A percentile compares a stretch with the other conserved stretches of the same genome.
Conservation (phyloP, 1,140 invertebrate genomes). For the Hermetia illucens region DNA sequence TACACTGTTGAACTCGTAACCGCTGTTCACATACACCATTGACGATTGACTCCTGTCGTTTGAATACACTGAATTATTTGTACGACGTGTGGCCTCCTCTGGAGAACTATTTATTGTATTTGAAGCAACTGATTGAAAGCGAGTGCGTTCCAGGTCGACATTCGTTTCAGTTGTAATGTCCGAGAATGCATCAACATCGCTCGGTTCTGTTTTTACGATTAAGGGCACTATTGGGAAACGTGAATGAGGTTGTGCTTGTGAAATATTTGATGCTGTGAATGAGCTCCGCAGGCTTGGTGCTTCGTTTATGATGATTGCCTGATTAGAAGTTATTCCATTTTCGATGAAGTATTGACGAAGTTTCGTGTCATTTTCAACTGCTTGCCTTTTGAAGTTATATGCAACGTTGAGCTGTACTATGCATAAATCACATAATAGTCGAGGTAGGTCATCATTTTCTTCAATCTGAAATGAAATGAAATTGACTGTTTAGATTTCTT, state of each 20-base stretch:
- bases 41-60: too few species aligned
- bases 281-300: neutral
- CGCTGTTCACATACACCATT: too few species aligned
- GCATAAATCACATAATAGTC: conserved; percentile 5
- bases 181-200: too few species aligned
- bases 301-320: neutral
- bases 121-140: too few species aligned
- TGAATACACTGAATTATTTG: too few species aligned
- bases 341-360: conserved; percentile 6
- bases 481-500: too few species aligned
- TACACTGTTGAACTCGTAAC: too few species aligned
- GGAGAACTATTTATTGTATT: too few species aligned
- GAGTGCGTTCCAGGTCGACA: too few species aligned
- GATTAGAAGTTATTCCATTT: conserved; percentile 3
- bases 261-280: neutral
- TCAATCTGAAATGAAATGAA: conserved; percentile 2
- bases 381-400: conserved; percentile 4
- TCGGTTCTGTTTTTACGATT: conserved; percentile 6
- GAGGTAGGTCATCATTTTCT: conserved; percentile 4
- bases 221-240: neutral
- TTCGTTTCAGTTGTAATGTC: too few species aligned
- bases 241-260: neutral
- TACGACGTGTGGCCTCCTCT: too few species aligned
- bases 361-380: conserved; percentile 3
- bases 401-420: conserved; percentile 6